Percentiles rank a stretch among this genome's conserved stretches.
These are phyloP conservation scores for Monochamus saltuarius DNA, from an alignment of 1,140 invertebrate species.

Conservation along the genomic window DNA sequence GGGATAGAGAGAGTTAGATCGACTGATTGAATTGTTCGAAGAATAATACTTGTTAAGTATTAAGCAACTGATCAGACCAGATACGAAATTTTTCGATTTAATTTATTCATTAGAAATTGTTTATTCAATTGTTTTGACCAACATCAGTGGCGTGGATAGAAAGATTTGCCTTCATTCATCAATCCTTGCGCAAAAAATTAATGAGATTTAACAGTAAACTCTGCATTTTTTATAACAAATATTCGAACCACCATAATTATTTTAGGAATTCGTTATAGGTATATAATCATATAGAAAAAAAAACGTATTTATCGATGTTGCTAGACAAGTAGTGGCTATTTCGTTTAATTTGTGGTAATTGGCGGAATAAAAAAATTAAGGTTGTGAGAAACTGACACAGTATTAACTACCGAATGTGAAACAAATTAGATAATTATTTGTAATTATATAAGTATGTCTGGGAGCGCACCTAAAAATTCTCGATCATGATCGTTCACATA, in stretches of 20 bases:
- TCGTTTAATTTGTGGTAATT: too few species aligned
- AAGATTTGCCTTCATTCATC: background rate
- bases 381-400: background rate
- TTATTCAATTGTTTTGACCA: background rate
- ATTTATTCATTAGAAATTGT: too few species aligned
- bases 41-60: too few species aligned
- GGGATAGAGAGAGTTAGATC: too few species aligned
- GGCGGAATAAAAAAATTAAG: background rate
- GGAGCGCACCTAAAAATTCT: background rate
- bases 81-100: too few species aligned
- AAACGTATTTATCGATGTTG: background rate
- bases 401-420: background rate
- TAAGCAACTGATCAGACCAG: too few species aligned
- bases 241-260: too few species aligned
- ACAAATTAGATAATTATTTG: background rate
- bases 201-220: too few species aligned
- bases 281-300: too few species aligned
- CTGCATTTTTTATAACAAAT: too few species aligned
- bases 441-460: conserved; percentile 2
- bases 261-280: too few species aligned
- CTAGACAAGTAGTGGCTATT: background rate
- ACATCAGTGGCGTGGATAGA: background rate
- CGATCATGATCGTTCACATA: background rate
- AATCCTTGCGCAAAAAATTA: background rate
- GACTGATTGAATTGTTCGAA: too few species aligned